Evolutionary conservation across 1,140 invertebrate species (phyloP).

Genomic region (Conopomorpha cramerella): DNA sequence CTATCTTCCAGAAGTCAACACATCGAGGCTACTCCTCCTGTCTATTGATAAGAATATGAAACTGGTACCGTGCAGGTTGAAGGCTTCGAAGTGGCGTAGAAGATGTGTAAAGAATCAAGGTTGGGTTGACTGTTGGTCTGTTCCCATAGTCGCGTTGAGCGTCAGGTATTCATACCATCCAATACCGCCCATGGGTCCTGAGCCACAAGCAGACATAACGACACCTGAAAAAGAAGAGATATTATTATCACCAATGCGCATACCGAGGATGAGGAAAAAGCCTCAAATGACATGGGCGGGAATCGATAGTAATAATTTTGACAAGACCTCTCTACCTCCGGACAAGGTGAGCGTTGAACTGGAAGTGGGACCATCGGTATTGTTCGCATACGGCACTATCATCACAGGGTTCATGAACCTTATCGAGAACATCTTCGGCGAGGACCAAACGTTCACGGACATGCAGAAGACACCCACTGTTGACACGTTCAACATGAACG

Average conservation of each 20-base stretch:
- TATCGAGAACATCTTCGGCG: conserved; percentile 96
- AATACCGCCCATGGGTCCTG: conserved; percentile 81
- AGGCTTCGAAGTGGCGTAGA: conserved; percentile 80
- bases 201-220: conserved; percentile 87
- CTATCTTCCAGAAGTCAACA: conserved; percentile 90
- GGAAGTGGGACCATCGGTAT: conserved; percentile 89
- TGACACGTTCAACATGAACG: conserved; percentile 53
- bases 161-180: conserved; percentile 93
- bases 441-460: conserved; percentile 91
- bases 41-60: conserved; percentile 90
- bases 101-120: conserved; percentile 78
- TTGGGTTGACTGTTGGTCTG: conserved; percentile 96
- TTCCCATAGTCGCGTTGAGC: conserved; percentile 89
- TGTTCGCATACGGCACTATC: conserved; percentile 88
- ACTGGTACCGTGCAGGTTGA: conserved; percentile 66
- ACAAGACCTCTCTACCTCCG: conserved; percentile 79
- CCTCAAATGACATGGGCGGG: conserved; percentile 72
- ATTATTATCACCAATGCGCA: conserved; percentile 86
- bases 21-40: conserved; percentile 79
- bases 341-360: conserved; percentile 90
- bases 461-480: conserved; percentile 73
- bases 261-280: conserved; percentile 76
- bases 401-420: conserved; percentile 87
- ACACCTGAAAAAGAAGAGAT: conserved; percentile 94
- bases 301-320: conserved; percentile 75